phyloP scores from a whole-genome alignment of 1,140 invertebrate genomes.

The Lutraria rhynchaena region DNA sequence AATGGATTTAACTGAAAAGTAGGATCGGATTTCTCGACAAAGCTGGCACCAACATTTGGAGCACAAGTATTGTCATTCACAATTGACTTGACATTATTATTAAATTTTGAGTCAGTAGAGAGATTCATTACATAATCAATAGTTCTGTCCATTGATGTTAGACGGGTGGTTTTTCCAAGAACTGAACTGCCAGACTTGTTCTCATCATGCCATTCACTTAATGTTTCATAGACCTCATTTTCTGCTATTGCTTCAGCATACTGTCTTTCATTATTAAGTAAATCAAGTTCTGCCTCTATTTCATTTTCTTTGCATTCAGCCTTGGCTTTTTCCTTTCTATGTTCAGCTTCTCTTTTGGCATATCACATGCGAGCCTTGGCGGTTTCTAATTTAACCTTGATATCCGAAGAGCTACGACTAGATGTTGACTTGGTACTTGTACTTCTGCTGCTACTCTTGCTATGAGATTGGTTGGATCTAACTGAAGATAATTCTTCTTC shows the following conservation, averaged over 20 bases:
- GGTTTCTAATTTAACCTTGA: neutral
- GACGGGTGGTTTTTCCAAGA: neutral
- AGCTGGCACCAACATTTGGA: no score
- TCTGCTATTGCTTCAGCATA: conserved; percentile 21
- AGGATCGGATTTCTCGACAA: no score
- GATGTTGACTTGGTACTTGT: no score
- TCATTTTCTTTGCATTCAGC: neutral
- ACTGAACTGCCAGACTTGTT: neutral
- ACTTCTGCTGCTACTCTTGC: no score
- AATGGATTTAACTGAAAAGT: no score
- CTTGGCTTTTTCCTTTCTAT: conserved; percentile 7
- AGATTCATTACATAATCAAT: neutral
- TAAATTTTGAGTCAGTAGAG: neutral
- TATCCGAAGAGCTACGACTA: neutral
- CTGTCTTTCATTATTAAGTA: neutral
- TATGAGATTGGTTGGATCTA: no score
- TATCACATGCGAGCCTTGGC: neutral
- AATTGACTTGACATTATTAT: neutral
- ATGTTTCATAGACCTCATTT: conserved; percentile 6
- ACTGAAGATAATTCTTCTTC: no score
- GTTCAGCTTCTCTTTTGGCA: conserved; percentile 6
- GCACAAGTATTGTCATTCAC: no score
- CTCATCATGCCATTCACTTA: conserved; percentile 9
- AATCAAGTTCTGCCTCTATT: neutral
- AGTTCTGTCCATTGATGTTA: neutral